phyloP scores from a whole-genome alignment of 2,888 invertebrate species.

The Parasteatoda lunata region DNA sequence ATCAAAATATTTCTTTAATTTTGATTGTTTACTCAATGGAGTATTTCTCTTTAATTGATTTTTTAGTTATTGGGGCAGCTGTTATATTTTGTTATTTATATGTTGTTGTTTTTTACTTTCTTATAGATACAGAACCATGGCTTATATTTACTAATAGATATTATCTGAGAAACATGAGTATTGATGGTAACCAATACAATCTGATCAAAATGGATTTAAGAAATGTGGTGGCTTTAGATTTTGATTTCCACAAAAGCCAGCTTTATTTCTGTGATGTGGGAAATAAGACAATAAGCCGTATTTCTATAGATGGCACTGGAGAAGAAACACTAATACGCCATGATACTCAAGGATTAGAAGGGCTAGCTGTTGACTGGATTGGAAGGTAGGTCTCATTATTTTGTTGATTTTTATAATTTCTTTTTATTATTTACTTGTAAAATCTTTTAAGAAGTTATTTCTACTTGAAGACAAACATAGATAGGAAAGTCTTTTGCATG shows the following conservation, averaged over 20 bases:
- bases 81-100: not conserved
- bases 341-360: constrained; percentile 97
- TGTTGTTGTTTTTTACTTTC: not conserved
- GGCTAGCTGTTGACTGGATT: constrained; percentile 97
- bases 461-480: too few relatives aligned
- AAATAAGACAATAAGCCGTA: constrained; percentile 92
- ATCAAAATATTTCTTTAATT: not conserved
- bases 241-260: constrained; percentile 87
- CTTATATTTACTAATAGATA: constrained; percentile 96
- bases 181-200: constrained; percentile 88
- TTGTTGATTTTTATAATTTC: too few relatives aligned
- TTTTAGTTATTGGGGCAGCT: not conserved
- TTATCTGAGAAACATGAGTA: constrained; percentile 95
- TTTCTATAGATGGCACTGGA: constrained; percentile 77
- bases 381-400: constrained; percentile 75
- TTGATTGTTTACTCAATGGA: not conserved
- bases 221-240: constrained; percentile 97
- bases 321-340: constrained; percentile 90
- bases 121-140: constrained; percentile 80
- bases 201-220: constrained; percentile 94
- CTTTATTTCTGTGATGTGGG: constrained; percentile 98
- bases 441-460: too few relatives aligned
- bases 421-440: too few relatives aligned
- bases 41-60: not conserved
- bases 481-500: too few relatives aligned